Conservation (phyloP, 2,113 vertebrate genomes). For the Laticauda colubrina region DNA sequence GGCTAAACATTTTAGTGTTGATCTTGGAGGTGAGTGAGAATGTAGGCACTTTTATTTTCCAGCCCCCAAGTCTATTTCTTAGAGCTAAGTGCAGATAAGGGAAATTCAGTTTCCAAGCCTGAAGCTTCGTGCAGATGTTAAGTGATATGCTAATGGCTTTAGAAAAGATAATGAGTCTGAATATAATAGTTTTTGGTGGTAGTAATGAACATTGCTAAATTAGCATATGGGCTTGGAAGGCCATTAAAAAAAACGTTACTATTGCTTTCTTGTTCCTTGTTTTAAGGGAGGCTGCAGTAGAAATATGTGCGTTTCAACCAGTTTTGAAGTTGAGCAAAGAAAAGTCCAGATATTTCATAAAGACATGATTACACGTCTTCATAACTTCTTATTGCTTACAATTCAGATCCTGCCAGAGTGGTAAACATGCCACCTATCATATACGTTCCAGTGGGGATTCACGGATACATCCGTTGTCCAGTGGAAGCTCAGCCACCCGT, state of each 20-base stretch:
- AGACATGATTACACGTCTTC: neutral
- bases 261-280: neutral
- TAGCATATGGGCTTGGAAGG: neutral
- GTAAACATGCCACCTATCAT: slow-evolving; percentile 97
- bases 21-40: neutral
- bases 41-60: neutral
- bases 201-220: neutral
- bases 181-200: slow-evolving; percentile 3
- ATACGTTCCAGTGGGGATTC: slow-evolving; percentile 94
- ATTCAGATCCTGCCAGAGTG: slow-evolving; percentile 92
- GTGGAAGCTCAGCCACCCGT: slow-evolving; percentile 95
- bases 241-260: fast-evolving
- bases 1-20: fast-evolving
- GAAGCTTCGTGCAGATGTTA: slow-evolving; percentile 23
- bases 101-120: neutral
- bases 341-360: neutral
- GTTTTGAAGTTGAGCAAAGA: neutral
- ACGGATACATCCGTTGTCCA: slow-evolving; percentile 95
- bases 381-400: fast-evolving
- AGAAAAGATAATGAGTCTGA: neutral
- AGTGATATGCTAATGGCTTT: slow-evolving; percentile 22
- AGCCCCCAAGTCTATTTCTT: neutral
- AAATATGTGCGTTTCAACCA: neutral
- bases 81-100: slow-evolving; percentile 9
- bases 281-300: neutral